Percentiles rank a stretch among this genome's conserved stretches.
Conservation (phyloP, 2,113 vertebrate genomes). For the Propithecus coquereli region DNA sequence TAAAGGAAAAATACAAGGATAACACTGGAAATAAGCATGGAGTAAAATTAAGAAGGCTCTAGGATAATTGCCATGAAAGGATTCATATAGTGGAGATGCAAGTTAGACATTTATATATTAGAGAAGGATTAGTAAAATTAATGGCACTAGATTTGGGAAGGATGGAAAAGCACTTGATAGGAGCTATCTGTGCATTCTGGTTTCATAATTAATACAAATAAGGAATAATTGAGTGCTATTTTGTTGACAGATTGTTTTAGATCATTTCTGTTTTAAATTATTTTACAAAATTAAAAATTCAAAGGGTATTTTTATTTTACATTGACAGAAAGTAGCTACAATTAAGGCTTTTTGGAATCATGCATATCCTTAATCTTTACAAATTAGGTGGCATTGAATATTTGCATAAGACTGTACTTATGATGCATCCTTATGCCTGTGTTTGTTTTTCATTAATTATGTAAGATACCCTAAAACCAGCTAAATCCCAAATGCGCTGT, state of each 20-base stretch:
- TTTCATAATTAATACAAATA: not conserved
- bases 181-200: not conserved
- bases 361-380: not conserved
- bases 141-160: not conserved
- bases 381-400: not conserved
- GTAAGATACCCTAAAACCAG: not conserved
- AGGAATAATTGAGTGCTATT: not conserved
- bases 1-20: not conserved
- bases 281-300: not conserved
- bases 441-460: conserved; percentile 64
- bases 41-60: not conserved
- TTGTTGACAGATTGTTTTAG: not conserved
- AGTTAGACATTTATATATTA: not conserved
- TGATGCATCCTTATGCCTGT: not conserved
- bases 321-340: not conserved
- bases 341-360: not conserved
- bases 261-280: not conserved
- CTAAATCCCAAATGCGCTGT: not conserved
- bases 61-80: not conserved
- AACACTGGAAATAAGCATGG: not conserved
- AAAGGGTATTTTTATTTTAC: not conserved
- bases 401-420: conserved; percentile 43
- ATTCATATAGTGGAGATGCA: not conserved
- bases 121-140: not conserved
- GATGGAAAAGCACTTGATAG: not conserved